Percentiles rank a stretch among this genome's conserved stretches.
Evolutionary conservation across 2,888 invertebrate species (phyloP).

Genomic region (Galerucella nymphaeae): DNA sequence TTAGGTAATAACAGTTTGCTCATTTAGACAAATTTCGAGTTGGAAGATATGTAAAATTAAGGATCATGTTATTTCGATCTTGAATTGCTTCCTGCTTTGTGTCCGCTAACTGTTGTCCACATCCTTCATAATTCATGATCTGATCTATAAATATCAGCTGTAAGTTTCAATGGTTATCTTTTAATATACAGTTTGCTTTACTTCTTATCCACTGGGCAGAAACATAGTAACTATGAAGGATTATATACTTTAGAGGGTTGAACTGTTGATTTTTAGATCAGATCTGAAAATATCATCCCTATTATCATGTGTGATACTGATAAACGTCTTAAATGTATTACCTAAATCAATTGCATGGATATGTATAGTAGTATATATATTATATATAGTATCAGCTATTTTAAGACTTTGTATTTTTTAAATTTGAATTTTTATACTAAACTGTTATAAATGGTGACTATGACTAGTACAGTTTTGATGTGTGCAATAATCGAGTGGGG

Average conservation of each 20-base stretch:
- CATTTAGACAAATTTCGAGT: slow-evolving; percentile 38
- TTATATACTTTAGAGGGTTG: background rate
- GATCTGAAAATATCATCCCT: slow-evolving; percentile 51
- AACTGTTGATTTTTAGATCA: slow-evolving; percentile 13
- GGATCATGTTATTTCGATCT: slow-evolving; percentile 43
- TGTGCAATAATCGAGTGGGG: slow-evolving; percentile 64
- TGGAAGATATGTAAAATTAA: slow-evolving; percentile 40
- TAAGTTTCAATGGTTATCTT: too few species aligned
- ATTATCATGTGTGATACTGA: slow-evolving; percentile 64
- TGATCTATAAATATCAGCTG: background rate
- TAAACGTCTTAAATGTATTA: slow-evolving; percentile 63
- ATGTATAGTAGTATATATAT: slow-evolving; percentile 65
- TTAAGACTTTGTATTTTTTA: slow-evolving; percentile 67
- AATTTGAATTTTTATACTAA: slow-evolving; percentile 68
- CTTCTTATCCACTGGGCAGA: too few species aligned
- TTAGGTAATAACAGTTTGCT: slow-evolving; percentile 40
- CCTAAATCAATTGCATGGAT: slow-evolving; percentile 64
- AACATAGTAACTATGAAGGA: too few species aligned
- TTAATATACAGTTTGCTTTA: too few species aligned
- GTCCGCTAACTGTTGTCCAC: slow-evolving; percentile 58
- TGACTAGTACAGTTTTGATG: slow-evolving; percentile 65
- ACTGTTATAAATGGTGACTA: slow-evolving; percentile 66
- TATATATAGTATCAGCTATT: slow-evolving; percentile 66
- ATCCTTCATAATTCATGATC: slow-evolving; percentile 52
- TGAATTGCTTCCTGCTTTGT: slow-evolving; percentile 52